Evolutionary conservation across 2,113 vertebrate genomes (phyloP).

Genomic region (human): GRCh38 chr2:151329501-151330000

Average conservation of each 20-base stretch:
- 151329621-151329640: not conserved
- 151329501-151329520: not conserved
- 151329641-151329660: not conserved
- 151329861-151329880: not conserved
- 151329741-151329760: not conserved
- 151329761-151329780: not conserved
- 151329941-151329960: not conserved
- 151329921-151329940: not conserved
- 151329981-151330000: not conserved
- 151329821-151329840: not conserved
- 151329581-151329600: not conserved
- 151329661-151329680: not conserved
- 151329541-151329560: not conserved
- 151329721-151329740: not conserved
- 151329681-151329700: not conserved
- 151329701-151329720: not conserved
- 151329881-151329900: not conserved
- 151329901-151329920: not conserved
- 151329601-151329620: not conserved
- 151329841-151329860: not conserved
- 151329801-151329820: no score
- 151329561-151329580: not conserved
- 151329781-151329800: no score
- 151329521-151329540: not conserved
- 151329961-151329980: not conserved